Evolutionary conservation across 92 coral and sea anemone genomes (phyloP).

Genomic region (Epizoanthus fatuus): DNA sequence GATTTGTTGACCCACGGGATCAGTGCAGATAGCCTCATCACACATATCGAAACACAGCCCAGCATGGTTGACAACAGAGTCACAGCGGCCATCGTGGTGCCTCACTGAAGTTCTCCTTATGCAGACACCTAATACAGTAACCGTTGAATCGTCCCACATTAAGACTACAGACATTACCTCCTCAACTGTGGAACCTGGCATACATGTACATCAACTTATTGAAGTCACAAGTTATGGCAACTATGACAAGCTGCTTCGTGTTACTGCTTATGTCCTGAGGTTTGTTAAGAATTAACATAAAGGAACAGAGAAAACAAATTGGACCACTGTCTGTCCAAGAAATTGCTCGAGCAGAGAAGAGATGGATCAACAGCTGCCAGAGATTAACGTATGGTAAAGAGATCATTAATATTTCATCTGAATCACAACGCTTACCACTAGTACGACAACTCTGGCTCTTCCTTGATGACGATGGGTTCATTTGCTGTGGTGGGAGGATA

Average conservation of each 20-base stretch:
- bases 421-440: slow-evolving; percentile 12
- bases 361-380: slow-evolving; percentile 51
- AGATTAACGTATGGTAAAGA: slow-evolving; percentile 12
- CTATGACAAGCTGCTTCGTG: slow-evolving; percentile 24
- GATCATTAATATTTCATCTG: background rate
- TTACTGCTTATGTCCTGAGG: slow-evolving; percentile 49
- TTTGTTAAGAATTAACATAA: slow-evolving; percentile 48
- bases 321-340: slow-evolving; percentile 39
- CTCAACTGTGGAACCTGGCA: background rate
- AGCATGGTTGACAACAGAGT: slow-evolving; percentile 43
- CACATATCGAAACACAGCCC: slow-evolving; percentile 55
- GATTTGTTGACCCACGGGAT: slow-evolving; percentile 60
- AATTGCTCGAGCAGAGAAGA: slow-evolving; percentile 42
- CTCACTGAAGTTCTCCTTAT: too few relatives aligned
- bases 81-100: slow-evolving; percentile 40
- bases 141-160: too few relatives aligned
- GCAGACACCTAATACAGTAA: too few relatives aligned
- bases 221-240: slow-evolving; percentile 44
- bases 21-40: slow-evolving; percentile 38
- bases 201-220: slow-evolving; percentile 15
- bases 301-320: slow-evolving; percentile 4
- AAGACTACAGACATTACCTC: background rate
- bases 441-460: slow-evolving; percentile 53
- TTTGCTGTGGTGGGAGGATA: slow-evolving; percentile 72
- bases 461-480: slow-evolving; percentile 41